A percentile compares a stretch with the other conserved stretches of the same genome.
Evolutionary conservation across 2,113 vertebrate genomes (phyloP).

Genomic region (Callocephalon fimbriatum): DNA sequence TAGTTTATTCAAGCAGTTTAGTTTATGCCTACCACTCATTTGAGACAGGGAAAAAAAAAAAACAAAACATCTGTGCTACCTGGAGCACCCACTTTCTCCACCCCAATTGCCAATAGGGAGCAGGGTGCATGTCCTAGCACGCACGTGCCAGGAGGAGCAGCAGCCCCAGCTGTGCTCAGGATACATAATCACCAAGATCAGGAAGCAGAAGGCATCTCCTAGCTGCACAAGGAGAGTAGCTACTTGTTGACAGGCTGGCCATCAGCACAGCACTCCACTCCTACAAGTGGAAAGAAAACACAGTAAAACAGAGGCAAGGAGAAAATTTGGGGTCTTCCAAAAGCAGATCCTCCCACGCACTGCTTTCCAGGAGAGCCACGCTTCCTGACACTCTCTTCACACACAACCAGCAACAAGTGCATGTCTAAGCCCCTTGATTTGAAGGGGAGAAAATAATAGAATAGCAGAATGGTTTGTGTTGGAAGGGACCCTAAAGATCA

Average conservation of each 20-base stretch:
- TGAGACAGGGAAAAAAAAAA: neutral
- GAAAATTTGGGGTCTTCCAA: neutral
- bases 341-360: neutral
- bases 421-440: neutral
- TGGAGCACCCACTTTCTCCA: fast-evolving
- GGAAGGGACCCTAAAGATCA: neutral
- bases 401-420: fast-evolving
- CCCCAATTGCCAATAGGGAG: neutral
- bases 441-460: neutral
- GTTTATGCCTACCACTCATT: neutral
- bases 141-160: fast-evolving
- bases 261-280: conserved; percentile 14
- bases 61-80: fast-evolving
- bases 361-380: neutral
- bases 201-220: neutral
- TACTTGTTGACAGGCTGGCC: neutral
- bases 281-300: neutral
- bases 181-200: fast-evolving
- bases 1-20: neutral
- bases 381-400: neutral
- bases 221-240: neutral
- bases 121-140: neutral
- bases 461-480: neutral
- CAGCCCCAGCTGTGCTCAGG: fast-evolving
- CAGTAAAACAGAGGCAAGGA: neutral